phyloP scores from a whole-genome alignment of 2,888 invertebrate genomes.

The Diarsia brunnea region DNA sequence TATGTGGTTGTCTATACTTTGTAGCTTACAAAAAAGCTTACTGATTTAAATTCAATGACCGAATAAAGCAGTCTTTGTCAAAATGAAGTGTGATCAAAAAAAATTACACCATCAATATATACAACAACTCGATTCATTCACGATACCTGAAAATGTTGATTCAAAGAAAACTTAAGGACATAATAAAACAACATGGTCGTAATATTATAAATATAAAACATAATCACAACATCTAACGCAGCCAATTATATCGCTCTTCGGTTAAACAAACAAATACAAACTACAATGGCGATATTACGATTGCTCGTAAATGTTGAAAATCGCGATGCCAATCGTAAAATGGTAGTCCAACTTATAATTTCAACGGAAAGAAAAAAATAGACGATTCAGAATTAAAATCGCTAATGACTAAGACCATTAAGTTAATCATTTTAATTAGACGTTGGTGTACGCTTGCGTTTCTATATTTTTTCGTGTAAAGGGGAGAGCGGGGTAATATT shows the following conservation, averaged over 20 bases:
- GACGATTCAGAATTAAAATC: constrained; percentile 89
- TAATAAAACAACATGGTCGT: not conserved
- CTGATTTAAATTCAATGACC: not conserved
- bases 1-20: too few relatives aligned
- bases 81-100: not conserved
- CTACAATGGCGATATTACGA: constrained; percentile 76
- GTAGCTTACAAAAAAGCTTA: not conserved
- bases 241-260: constrained; percentile 24
- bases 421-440: constrained; percentile 91
- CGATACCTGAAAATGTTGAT: not conserved
- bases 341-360: constrained; percentile 82
- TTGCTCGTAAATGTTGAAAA: constrained; percentile 79
- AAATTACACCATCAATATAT: not conserved
- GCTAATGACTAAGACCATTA: constrained; percentile 91
- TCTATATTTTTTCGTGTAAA: constrained; percentile 75
- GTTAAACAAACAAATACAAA: constrained; percentile 50
- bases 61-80: not conserved
- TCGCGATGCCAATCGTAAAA: constrained; percentile 80
- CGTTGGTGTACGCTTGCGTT: constrained; percentile 84
- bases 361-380: constrained; percentile 80
- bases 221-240: not conserved
- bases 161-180: not conserved
- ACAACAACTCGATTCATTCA: not conserved
- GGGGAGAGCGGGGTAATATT: constrained; percentile 60
- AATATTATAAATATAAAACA: not conserved